phyloP scores from a whole-genome alignment of 2,113 vertebrate species.

The Microtus pennsylvanicus region DNA sequence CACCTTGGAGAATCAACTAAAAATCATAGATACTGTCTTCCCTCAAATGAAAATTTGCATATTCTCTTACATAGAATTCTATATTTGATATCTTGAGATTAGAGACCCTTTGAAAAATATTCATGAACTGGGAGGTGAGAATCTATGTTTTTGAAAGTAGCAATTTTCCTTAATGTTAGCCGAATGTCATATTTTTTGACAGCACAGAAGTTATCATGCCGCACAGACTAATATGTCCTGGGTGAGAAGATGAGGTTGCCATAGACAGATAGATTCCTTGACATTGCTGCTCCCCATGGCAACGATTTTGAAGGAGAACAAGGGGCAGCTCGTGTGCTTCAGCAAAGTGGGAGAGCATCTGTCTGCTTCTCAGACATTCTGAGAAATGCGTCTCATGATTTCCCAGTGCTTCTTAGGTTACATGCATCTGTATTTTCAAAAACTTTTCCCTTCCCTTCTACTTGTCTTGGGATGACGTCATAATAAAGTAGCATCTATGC shows the following conservation, averaged over 20 bases:
- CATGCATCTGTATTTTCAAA: neutral
- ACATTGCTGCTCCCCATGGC: conserved; percentile 3
- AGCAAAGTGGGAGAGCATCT: conserved; percentile 27
- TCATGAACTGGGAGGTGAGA: neutral
- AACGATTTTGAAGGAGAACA: neutral
- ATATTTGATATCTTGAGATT: neutral
- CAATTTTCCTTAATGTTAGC: conserved; percentile 34
- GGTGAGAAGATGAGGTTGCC: conserved; percentile 35
- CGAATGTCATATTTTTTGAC: neutral
- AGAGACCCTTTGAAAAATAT: neutral
- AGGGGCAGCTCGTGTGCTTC: conserved; percentile 23
- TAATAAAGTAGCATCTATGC: neutral
- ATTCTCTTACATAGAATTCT: neutral
- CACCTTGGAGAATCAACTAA: conserved; percentile 9
- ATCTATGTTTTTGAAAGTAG: conserved; percentile 38
- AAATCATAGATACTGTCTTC: neutral
- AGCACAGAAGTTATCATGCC: neutral
- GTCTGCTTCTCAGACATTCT: neutral
- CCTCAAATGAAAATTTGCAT: neutral
- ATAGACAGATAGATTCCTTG: conserved; percentile 24
- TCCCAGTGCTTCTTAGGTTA: neutral
- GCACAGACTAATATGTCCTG: neutral
- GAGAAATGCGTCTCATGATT: neutral
- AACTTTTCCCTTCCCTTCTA: neutral
- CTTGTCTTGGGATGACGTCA: neutral